Evolutionary conservation across 2,888 invertebrate species (phyloP), one percentile per base, ranked within the genome.

Genomic region (Mycogona germanica): DNA sequence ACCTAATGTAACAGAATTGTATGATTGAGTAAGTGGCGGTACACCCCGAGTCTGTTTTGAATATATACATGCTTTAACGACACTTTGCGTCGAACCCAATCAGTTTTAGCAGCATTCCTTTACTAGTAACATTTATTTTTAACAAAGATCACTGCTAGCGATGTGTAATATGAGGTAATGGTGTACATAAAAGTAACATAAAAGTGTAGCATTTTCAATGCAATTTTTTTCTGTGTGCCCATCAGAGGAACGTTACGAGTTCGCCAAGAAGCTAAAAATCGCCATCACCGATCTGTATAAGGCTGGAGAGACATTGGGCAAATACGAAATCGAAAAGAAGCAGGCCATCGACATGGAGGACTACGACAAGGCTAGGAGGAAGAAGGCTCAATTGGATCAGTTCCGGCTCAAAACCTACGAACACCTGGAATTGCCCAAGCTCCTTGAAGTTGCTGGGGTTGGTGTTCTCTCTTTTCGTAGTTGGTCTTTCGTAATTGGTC

Each of bases 301-400:
- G 57, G 87, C 87, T 0, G 95, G 95, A 0, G 89, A 92, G 67
- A 80, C 87, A 51, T 74, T 95, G 37, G 93, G 92, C 0, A 84
- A 92, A 60, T 87, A 89, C 73, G 81, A 93, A 58, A 74, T 93
- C 51, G 87, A 93, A 63, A 95, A 96, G 66, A 77, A 87, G 26
- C 88, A 89, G 54, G 93, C 95, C 0, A 91, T 93, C 2, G 87
- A 87, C 38, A 76, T 84, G 53, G 95, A 95, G 65, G 92, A 95
- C 72, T 95, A 89, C 66, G 91, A 92, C 64, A 80, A 85, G 57
- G 95, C 95, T 0, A 79, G 87, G 58, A 74, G 84, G 52, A 89
- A 93, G 71, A 84, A 95, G 64, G 82, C 83, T 56, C 83, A 92
- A 70, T 89, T 92, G 64, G 85, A 92, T 62, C 83, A 87, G 62